phyloP scores from a whole-genome alignment of 2,888 invertebrate genomes.

The Rhamnusium bicolor region DNA sequence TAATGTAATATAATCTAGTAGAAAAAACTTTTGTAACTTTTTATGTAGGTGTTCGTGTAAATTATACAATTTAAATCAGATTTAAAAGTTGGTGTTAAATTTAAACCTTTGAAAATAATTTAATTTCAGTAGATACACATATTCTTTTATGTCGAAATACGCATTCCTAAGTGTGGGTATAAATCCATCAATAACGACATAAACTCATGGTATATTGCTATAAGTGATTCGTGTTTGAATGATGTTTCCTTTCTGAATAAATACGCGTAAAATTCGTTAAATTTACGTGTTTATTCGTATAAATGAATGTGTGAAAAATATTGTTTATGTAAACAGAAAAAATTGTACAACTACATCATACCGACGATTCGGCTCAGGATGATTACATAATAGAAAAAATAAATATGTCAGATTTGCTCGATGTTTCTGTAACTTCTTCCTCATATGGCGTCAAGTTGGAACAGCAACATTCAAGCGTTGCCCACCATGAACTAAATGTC shows the following conservation, averaged over 20 bases:
- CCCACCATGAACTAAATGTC: too few species aligned
- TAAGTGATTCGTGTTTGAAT: slow-evolving; percentile 48
- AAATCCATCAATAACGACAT: slow-evolving; percentile 45
- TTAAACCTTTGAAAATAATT: background rate
- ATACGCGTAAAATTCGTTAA: slow-evolving; percentile 49
- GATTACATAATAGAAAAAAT: slow-evolving; percentile 23
- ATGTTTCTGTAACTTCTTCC: background rate
- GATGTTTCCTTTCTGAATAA: slow-evolving; percentile 50
- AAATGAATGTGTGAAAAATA: slow-evolving; percentile 45
- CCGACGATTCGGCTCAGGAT: slow-evolving; percentile 1
- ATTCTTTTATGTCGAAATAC: slow-evolving; percentile 44
- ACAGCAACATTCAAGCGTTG: background rate
- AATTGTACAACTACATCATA: slow-evolving; percentile 24
- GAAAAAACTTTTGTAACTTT: too few species aligned
- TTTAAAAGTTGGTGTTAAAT: too few species aligned
- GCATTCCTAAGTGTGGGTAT: slow-evolving; percentile 35
- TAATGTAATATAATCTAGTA: too few species aligned
- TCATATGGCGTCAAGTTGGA: background rate
- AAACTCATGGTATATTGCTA: slow-evolving; percentile 44
- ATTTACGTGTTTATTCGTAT: slow-evolving; percentile 47
- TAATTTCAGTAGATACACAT: background rate
- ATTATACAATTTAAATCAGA: too few species aligned
- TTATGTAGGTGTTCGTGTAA: too few species aligned
- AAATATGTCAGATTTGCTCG: background rate
- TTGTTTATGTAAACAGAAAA: slow-evolving; percentile 42